Conservation (phyloP, 2,113 vertebrate genomes). For the Coregonus clupeaformis region DNA sequence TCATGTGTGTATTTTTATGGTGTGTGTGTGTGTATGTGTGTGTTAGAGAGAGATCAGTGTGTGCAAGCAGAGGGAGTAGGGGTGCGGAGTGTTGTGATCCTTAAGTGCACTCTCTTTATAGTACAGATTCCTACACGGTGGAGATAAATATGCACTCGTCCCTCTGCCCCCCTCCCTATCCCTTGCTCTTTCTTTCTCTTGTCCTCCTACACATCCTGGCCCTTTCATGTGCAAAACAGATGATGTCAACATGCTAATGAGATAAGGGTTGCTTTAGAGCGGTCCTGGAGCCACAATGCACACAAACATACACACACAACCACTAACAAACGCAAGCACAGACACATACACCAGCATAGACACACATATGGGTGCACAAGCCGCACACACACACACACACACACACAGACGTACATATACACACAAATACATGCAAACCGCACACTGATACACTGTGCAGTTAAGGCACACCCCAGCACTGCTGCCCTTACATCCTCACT, state of each 20-base stretch:
- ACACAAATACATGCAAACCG: background rate
- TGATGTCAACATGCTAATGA: slow-evolving; percentile 87
- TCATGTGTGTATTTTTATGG: no score
- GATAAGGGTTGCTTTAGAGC: slow-evolving; percentile 76
- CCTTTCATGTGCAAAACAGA: slow-evolving; percentile 87
- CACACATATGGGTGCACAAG: no score
- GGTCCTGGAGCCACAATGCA: slow-evolving; percentile 56
- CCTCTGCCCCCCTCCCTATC: background rate
- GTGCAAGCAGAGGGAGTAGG: background rate
- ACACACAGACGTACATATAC: slow-evolving; percentile 9
- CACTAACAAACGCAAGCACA: background rate
- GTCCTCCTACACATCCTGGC: slow-evolving; percentile 71
- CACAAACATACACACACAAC: slow-evolving; percentile 33
- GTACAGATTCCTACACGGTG: slow-evolving; percentile 69
- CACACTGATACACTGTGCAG: no score
- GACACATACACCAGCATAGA: slow-evolving; percentile 10
- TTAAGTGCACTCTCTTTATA: slow-evolving; percentile 61
- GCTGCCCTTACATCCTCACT: no score
- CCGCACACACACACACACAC: slow-evolving; percentile 20
- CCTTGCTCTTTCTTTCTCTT: slow-evolving; percentile 38
- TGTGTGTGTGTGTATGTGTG: no score
- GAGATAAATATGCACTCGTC: slow-evolving; percentile 58
- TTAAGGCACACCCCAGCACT: no score
- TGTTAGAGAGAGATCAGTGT: slow-evolving; percentile 4
- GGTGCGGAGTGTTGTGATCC: slow-evolving; percentile 44